Evolutionary conservation across 2,888 invertebrate genomes (phyloP), one percentile per base, ranked within the genome.

Genomic region (Diogma glabrata): DNA sequence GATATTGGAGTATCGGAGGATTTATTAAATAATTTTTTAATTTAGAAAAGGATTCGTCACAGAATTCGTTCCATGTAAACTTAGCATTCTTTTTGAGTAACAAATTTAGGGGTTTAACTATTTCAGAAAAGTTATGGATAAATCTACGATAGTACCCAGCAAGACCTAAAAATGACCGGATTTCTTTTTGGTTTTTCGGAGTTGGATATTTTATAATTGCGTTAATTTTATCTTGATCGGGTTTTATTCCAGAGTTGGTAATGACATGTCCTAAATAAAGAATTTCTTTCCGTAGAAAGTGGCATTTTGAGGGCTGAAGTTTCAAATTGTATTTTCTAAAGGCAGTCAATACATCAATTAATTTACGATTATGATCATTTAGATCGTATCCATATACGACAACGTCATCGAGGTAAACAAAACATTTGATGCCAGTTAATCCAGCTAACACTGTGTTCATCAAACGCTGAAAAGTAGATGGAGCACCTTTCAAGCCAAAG

Each of bases 331-430:
- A n/a, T 20, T 9, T 8, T 38, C 26, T 19, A 6, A 50, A 19
- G 28, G 28, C 22, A 12, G 9, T n/a, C 6, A 46, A 24, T 8
- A 46, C 45, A n/a, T 46, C 45, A 8, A 23, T 16, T 6, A 24
- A 24, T 46, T 24, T 23, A 7, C 14, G 12, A 14, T 24, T 46
- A 23, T 46, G 45, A 7, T 46, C 45, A 16, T 9, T 3, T 23
- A 43, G 26, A 16, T 50, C 12, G 9, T 24, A 12, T 7, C 49
- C 49, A 17, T 49, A 46, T 12, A 46, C 8, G 5, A 46, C 49
- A n/a, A 49, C 16, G 17, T 49, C 49, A 19, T 16, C 38, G 7
- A 38, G 38, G 38, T 16, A 38, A 7, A 38, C 38, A 10, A 38
- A 16, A 10, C 50, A 50, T 10, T 19, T 14, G 3, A 43, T 43